These are phyloP conservation scores for Ichneumoninae sp. DNA, from an alignment of 2,888 invertebrate genomes.

Conservation along the genomic window DNA sequence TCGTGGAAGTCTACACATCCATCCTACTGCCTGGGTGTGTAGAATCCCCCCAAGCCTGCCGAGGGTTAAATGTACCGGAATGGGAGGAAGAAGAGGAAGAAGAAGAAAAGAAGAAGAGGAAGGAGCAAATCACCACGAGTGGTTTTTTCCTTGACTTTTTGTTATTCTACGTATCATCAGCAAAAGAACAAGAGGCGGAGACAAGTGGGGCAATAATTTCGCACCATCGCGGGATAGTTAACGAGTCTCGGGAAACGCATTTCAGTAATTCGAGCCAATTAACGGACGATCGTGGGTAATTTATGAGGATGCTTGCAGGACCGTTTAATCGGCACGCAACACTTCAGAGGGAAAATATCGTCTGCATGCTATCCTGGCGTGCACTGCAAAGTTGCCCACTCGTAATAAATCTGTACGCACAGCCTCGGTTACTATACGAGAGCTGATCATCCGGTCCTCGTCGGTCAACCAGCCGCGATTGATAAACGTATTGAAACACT, in stretches of 20 bases:
- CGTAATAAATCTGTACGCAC: slow-evolving; percentile 41
- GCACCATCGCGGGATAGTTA: slow-evolving; percentile 63
- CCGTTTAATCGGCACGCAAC: slow-evolving; percentile 71
- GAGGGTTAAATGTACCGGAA: background rate
- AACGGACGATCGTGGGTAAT: slow-evolving; percentile 73
- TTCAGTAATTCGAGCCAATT: slow-evolving; percentile 78
- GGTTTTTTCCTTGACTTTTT: background rate
- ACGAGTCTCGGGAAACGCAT: slow-evolving; percentile 71
- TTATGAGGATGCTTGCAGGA: slow-evolving; percentile 70
- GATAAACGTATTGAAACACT: slow-evolving; percentile 73
- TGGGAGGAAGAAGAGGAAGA: background rate
- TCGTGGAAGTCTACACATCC: background rate
- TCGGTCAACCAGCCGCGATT: slow-evolving; percentile 66
- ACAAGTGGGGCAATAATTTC: slow-evolving; percentile 61
- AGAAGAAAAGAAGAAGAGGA: background rate
- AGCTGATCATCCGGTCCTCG: slow-evolving; percentile 29
- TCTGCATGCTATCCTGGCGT: background rate
- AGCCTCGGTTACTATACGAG: slow-evolving; percentile 11
- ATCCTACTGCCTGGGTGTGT: background rate
- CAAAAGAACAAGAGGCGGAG: background rate
- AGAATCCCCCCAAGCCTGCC: background rate
- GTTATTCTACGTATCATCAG: slow-evolving; percentile 1
- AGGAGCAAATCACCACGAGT: slow-evolving; percentile 12
- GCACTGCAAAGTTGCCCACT: slow-evolving; percentile 39
- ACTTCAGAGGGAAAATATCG: slow-evolving; percentile 42